Evolutionary conservation across 1,140 invertebrate genomes (phyloP), one percentile per base, ranked within the genome.

Genomic region (Pollicipes pollicipes): DNA sequence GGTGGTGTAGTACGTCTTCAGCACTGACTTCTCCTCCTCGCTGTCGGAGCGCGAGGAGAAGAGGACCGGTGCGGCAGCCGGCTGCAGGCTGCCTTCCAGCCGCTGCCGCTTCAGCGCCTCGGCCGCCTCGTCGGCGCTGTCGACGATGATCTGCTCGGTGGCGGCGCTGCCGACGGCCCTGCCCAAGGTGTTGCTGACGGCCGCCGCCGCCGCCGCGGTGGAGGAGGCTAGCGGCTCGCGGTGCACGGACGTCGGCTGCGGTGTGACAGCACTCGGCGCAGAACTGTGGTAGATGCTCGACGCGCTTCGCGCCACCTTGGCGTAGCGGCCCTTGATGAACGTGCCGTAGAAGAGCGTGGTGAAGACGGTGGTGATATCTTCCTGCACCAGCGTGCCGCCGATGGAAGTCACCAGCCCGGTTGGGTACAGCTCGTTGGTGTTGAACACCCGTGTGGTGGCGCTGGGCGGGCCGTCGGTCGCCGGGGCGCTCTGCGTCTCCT

Each of bases 1-100:
- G 0, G 91, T 95, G 26, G 91, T 94, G 73, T 85, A 91, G 74
- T 89, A 89, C 0, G 90, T 92, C 81, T 90, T 90, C 3, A 88
- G 69, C 68, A 78, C 45, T 73, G 75, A 81, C 77, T 82, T 81
- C 70, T 70, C 67, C 69, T 73, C 66, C 63, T 64, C 69, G 71
- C 69, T 30, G 72, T 77, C 17, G 72, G 69, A 30, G 32, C 71
- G 3, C 69, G 64, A 66, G 17, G 29, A 30, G 63, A 66, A 67
- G n/a, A 71, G 37, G 24, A 30, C 37, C n/a, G 35, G 32, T 21
- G 69, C 69, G 66, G 58, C 21, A 21, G 45, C 24, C 17, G 45
- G 17, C 10, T 10, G 2, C 10, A 58, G 2, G 21, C 45, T 58
- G 6, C 45, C 45, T 3, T 17, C 45, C 17, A 58, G 45, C 2